Percentiles rank a stretch among this genome's conserved stretches.
phyloP scores from a whole-genome alignment of 1,140 invertebrate genomes.

The Lepidurus couesii region DNA sequence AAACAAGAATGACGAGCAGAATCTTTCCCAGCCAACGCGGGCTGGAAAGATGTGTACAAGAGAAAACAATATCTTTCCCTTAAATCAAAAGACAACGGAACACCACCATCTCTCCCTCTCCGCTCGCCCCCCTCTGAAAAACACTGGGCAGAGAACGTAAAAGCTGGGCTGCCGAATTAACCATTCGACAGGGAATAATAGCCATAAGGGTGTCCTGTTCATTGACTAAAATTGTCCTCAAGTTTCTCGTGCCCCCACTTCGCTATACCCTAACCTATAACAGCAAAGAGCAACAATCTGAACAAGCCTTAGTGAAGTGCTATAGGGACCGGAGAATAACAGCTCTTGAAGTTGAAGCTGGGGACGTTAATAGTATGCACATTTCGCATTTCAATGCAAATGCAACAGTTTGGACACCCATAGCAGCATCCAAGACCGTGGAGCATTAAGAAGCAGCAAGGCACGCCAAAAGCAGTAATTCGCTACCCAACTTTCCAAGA shows the following conservation, averaged over 20 bases:
- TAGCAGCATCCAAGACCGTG: background rate
- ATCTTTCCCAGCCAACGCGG: background rate
- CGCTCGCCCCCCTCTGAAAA: background rate
- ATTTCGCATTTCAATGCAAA: conserved; percentile 8
- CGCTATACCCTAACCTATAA: background rate
- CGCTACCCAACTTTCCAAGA: background rate
- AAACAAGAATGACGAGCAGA: background rate
- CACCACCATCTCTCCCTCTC: background rate
- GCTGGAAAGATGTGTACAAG: background rate
- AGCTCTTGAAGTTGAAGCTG: background rate
- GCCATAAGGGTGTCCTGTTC: background rate
- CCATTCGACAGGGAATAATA: background rate
- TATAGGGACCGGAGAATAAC: background rate
- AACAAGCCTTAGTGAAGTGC: conserved; percentile 5
- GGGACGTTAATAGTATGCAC: background rate
- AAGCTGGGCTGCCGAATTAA: background rate
- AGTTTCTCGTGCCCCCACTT: background rate
- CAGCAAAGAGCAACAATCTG: background rate
- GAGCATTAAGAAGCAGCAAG: background rate
- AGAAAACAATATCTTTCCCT: conserved; percentile 5
- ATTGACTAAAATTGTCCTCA: background rate
- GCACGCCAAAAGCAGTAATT: conserved; percentile 12
- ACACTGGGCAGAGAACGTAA: background rate
- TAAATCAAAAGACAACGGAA: conserved; percentile 15
- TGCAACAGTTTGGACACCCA: conserved; percentile 6